Percentiles rank a stretch among this genome's conserved stretches.
phyloP scores from a whole-genome alignment of 2,888 invertebrate genomes.

The Patella depressa region DNA sequence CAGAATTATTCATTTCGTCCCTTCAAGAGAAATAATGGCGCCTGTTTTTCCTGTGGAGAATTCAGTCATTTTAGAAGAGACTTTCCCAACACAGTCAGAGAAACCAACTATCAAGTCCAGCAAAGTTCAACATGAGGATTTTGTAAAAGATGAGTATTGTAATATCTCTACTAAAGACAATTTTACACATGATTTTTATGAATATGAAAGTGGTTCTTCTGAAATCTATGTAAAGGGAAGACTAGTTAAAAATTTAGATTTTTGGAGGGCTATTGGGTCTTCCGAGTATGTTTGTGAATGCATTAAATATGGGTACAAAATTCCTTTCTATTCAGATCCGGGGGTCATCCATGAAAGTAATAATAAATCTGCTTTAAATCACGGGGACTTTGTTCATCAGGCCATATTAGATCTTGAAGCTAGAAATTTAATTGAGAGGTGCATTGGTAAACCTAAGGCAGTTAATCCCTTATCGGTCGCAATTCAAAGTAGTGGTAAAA shows the following conservation, averaged over 20 bases:
- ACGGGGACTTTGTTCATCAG: neutral
- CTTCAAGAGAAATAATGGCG: neutral
- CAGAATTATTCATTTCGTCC: neutral
- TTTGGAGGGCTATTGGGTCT: neutral
- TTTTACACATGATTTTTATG: neutral
- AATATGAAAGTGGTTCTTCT: neutral
- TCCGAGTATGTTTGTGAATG: neutral
- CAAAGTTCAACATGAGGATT: neutral
- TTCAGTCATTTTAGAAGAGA: neutral
- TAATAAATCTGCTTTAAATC: neutral
- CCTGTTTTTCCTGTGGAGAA: constrained; percentile 1
- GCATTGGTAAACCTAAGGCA: neutral
- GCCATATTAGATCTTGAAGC: neutral
- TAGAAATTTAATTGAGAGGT: neutral
- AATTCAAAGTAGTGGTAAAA: too few relatives aligned
- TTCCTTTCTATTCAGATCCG: neutral
- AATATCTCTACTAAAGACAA: neutral
- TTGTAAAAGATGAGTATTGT: neutral
- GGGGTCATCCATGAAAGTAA: neutral
- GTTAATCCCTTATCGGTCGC: neutral
- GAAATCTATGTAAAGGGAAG: neutral
- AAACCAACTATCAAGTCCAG: neutral
- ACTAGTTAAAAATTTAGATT: neutral
- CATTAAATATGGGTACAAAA: neutral
- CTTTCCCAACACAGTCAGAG: neutral